A percentile compares a stretch with the other conserved stretches of the same genome.
Evolutionary conservation across 92 coral and sea anemone species (phyloP).

Genomic region (Isaurus tuberculatus): DNA sequence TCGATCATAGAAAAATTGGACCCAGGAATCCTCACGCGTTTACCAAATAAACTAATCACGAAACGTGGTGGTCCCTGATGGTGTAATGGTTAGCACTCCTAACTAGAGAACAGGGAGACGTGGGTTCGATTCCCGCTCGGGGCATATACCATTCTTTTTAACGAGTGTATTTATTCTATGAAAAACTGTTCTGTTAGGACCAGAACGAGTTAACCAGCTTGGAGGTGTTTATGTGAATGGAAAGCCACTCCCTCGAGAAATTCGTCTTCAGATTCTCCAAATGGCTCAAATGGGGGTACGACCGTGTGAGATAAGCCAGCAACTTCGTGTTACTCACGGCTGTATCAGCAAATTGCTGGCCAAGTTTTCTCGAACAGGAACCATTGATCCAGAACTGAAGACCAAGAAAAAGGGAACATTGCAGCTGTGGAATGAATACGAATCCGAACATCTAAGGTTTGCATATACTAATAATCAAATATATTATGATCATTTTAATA

Average conservation of each 20-base stretch:
- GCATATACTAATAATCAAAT: too few relatives aligned
- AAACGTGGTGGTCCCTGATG: too few relatives aligned
- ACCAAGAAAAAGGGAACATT: conserved; percentile 75
- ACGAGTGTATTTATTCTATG: too few relatives aligned
- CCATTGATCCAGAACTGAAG: conserved; percentile 80
- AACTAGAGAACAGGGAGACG: too few relatives aligned
- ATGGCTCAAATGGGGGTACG: conserved; percentile 84
- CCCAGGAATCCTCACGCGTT: too few relatives aligned
- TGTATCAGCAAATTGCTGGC: conserved; percentile 88
- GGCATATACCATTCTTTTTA: too few relatives aligned
- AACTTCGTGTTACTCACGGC: conserved; percentile 90
- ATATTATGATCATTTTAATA: too few relatives aligned
- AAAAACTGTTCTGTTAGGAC: not conserved
- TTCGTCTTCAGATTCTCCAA: conserved; percentile 79
- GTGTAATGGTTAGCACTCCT: not conserved
- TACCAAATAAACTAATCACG: too few relatives aligned
- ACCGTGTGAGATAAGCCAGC: conserved; percentile 92
- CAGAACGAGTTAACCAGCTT: conserved; percentile 56
- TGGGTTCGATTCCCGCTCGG: too few relatives aligned
- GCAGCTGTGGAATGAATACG: conserved; percentile 26
- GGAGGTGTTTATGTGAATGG: conserved; percentile 91
- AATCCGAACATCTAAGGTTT: conserved; percentile 44
- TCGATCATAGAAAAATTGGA: too few relatives aligned
- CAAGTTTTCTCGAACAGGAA: conserved; percentile 84
- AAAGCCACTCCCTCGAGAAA: conserved; percentile 76